Evolutionary conservation across 64 coral and sea anemone species (phyloP), one percentile per base, ranked within the genome.

Genomic region (Stichodactyla mertensii): DNA sequence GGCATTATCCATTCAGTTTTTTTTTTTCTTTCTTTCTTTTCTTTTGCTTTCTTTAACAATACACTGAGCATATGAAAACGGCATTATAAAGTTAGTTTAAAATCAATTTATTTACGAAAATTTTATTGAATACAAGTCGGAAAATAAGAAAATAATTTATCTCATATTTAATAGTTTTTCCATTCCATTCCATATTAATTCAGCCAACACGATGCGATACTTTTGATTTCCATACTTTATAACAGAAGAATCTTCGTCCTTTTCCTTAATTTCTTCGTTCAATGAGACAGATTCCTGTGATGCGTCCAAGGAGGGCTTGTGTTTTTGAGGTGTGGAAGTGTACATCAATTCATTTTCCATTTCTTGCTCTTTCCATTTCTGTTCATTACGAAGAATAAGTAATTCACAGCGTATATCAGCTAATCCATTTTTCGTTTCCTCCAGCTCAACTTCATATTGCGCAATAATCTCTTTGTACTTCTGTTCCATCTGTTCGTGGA

Each of bases 381-480:
- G n/a, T 74, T 74, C 22, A 31, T 10, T 28, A 23, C 69, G 69
- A n/a, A 74, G 69, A 27, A 11, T 26, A 31, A 74, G 69, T 23
- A 74, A 31, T 23, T 74, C 69, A 26, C 4, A 3, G 23, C 24
- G 69, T 10, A 74, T 74, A 31, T 74, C 69, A 26, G 24, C 12
- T 13, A 74, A 74, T 23, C 69, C 69, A 31, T 5, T 31, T 31
- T 28, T 74, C 13, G 69, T 23, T 74, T 74, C 69, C 27, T 74
- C 69, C 24, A 74, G 24, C 12, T 74, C 69, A 31, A 31, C 36
- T 74, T 74, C 69, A 36, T 74, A 74, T 74, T 74, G 69, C n/a
- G 69, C 69, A 74, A 74, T 74, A 74, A 74, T 74, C 24, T 74
- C 69, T 23, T 74, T 74, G 24, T 74, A 74, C 27, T 13, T 74